Base-by-base conservation (phyloP, 2,113 vertebrate genomes). In the Rhadina sibilatrix region DNA sequence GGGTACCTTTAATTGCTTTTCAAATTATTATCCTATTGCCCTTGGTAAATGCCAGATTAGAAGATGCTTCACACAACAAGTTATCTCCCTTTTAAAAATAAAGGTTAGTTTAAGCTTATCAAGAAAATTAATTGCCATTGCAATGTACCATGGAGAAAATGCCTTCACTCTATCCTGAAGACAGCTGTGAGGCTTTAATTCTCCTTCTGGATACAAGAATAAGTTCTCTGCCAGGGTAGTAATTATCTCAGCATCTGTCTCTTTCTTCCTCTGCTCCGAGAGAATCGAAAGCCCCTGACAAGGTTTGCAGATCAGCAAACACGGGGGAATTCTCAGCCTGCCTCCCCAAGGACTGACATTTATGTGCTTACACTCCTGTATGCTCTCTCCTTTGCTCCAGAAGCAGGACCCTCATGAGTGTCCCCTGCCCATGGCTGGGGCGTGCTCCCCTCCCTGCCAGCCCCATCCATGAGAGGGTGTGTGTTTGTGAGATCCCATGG, bases 41-140 rank as follows among this genome's bases (percentile, higher is more conserved):
- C 93, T 95, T 97, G 72, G 93, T 81, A 97, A 97, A 94, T 94
- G 93, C 56, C 70, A 76, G 44, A 33, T 89, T 91, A 75, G 86
- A 87, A 93, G 70, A 93, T 38, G 72, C 53, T 92, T 94, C 77
- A 30, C 70, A 72, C 84, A 83, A 75, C 28, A 78, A 93, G 79
- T 85, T 94, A 78, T 65, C 46, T 94, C 83, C 72, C 66, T 86
- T 93, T 95, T 87, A 53, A 96, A 95, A 94, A 95, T 84, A 97
- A 97, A 96, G 87, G 94, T 96, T 97, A 91, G 95, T 93, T 96
- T 97, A 97, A 95, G 91, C 91, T 97, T 93, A 97, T 96, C 86
- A 93, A 87, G 95, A 92, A 95, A 97, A 97, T 96, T 87, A 97
- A 97, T 97, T 97, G 95, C 93, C 33, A n/a, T 90, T 96, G 95